Evolutionary conservation across 2,113 vertebrate species (phyloP), one percentile per base, ranked within the genome.

Genomic region (Solenodon paradoxus): DNA sequence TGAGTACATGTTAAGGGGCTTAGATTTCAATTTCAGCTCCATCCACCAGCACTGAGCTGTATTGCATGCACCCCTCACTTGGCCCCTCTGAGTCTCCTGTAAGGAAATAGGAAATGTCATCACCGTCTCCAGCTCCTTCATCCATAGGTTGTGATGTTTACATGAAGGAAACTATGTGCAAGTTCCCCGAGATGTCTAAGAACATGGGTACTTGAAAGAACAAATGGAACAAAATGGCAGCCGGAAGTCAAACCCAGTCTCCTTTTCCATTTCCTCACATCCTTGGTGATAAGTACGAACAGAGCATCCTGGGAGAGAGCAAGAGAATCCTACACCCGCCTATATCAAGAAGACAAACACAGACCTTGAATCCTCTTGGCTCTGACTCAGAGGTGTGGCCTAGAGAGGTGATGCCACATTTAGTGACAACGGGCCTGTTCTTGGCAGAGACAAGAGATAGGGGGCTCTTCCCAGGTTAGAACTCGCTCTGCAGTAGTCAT

Each of bases 401-500:
- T 35, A 16, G 15, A 15, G 64, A 86, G 9, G n/a, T 42, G 64
- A 38, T 4, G 9, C 5, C 38, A 47, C 22, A 2, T 35, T 30
- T 24, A 49, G 20, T 15, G 80, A 88, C 49, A 61, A 55, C 19
- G 28, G 28, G 5, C 26, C 35, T 16, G 57, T 86, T 63, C 51
- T 30, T 88, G 64, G 28, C 88, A 88, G 45, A 77, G 38, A 22
- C 74, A 30, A 19, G 69, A 85, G 22, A 40, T n/a, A 35, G 9
- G 3, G 45, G 53, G 59, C 82, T 97, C 77, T 77, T 82, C 28
- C 81, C 40, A 51, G 77, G 74, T 91, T 24, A 51, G 86, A 95
- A 71, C 38, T 20, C 28, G 59, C 63, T 94, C 95, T 97, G 92
- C 55, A 82, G 91, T 80, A 0, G 96, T 97, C 97, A 72, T 64